Evolutionary conservation across 2,113 vertebrate genomes (phyloP).

Genomic region (Periophthalmus modestus): DNA sequence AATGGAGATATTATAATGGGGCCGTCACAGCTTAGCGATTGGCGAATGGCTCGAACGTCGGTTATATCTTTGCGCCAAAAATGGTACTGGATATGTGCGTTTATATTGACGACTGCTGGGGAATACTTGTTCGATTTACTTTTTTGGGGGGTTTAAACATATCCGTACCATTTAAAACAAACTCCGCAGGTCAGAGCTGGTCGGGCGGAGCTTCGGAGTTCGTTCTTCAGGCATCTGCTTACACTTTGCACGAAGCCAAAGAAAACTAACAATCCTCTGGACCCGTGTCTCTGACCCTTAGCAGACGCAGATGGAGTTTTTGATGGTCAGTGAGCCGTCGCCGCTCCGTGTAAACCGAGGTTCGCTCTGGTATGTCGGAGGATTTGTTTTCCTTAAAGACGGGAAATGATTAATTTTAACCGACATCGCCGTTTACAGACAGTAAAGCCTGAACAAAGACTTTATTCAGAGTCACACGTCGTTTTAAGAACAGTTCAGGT

Average conservation of each 20-base stretch:
- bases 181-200: conserved; percentile 32
- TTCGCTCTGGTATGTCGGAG: not conserved
- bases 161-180: conserved; percentile 46
- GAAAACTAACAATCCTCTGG: conserved; percentile 30
- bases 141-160: conserved; percentile 20
- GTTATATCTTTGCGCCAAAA: conserved; percentile 22
- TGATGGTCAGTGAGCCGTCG: conserved; percentile 19
- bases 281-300: conserved; percentile 11
- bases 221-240: conserved; percentile 53
- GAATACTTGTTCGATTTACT: conserved; percentile 27
- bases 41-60: not conserved
- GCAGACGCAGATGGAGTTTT: conserved; percentile 30
- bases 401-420: not conserved
- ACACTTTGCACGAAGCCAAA: conserved; percentile 41
- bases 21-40: not conserved
- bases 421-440: not conserved
- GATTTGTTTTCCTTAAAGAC: conserved; percentile 6
- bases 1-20: not conserved
- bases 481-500: too few relatives aligned
- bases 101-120: conserved; percentile 21
- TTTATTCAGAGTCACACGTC: too few relatives aligned
- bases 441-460: too few relatives aligned
- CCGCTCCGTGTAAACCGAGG: conserved; percentile 14
- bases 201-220: conserved; percentile 12
- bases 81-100: conserved; percentile 49